phyloP scores from a whole-genome alignment of 2,797 vertebrate genomes.

The Myotis findleyi region DNA sequence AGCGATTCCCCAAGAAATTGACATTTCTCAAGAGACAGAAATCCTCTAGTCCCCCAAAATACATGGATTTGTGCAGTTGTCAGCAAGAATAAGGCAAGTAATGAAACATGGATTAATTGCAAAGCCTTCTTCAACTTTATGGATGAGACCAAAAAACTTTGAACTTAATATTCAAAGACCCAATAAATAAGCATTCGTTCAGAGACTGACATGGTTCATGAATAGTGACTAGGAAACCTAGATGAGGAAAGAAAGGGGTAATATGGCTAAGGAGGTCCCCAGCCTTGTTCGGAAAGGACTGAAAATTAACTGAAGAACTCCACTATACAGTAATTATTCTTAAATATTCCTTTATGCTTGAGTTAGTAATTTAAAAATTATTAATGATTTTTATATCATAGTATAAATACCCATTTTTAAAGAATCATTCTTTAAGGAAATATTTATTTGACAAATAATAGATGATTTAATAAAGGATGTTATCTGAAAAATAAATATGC shows the following conservation, averaged over 20 bases:
- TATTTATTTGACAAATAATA: background rate
- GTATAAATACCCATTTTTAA: background rate
- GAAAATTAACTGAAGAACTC: background rate
- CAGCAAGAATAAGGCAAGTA: background rate
- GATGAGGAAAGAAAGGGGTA: background rate
- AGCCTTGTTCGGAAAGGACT: conserved; percentile 4
- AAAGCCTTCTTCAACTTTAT: background rate
- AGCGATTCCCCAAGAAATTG: background rate
- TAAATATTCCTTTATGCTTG: background rate
- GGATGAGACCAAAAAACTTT: background rate
- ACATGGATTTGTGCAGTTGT: background rate
- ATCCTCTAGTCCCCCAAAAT: background rate
- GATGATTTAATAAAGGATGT: background rate
- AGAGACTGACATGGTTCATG: background rate
- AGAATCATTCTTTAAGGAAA: background rate
- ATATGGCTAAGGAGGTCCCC: background rate
- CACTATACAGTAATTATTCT: background rate
- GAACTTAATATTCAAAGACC: conserved; percentile 22
- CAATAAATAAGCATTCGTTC: conserved; percentile 11
- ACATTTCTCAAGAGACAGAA: conserved; percentile 47
- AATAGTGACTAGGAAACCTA: background rate
- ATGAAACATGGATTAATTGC: background rate
- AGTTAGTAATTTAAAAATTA: conserved; percentile 35
- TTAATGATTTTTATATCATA: background rate
- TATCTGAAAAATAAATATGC: background rate